Conservation (phyloP, 1,140 invertebrate species). For the Cydia amplana region DNA sequence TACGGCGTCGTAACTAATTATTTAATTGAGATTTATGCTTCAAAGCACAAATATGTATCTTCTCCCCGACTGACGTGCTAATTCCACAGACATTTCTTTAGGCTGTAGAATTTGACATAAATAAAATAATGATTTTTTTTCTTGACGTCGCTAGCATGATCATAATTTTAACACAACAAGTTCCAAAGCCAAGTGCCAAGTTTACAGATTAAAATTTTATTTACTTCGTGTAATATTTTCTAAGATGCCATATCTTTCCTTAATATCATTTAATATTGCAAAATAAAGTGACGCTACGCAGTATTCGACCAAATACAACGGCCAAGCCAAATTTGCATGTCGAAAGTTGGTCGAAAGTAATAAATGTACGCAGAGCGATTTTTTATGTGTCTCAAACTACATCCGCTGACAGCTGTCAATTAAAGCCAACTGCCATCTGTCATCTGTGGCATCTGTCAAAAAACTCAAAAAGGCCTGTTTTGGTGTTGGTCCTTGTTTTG, state of each 20-base stretch:
- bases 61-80: constrained; percentile 44
- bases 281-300: background rate
- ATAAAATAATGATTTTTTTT: background rate
- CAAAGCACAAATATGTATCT: constrained; percentile 47
- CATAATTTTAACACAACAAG: background rate
- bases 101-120: constrained; percentile 15
- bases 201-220: background rate
- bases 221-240: background rate
- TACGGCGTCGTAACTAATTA: constrained; percentile 38
- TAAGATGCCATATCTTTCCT: background rate
- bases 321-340: no score
- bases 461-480: no score
- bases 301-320: background rate
- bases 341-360: no score
- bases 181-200: constrained; percentile 9
- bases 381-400: background rate
- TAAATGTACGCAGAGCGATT: background rate
- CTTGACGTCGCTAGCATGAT: background rate
- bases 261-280: background rate
- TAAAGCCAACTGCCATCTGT: background rate
- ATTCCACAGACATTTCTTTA: constrained; percentile 27
- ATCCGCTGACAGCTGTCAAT: background rate
- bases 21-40: constrained; percentile 46
- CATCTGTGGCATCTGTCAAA: background rate
- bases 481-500: background rate